phyloP scores from a whole-genome alignment of 2,888 invertebrate genomes.

The Laspeyria flexula region DNA sequence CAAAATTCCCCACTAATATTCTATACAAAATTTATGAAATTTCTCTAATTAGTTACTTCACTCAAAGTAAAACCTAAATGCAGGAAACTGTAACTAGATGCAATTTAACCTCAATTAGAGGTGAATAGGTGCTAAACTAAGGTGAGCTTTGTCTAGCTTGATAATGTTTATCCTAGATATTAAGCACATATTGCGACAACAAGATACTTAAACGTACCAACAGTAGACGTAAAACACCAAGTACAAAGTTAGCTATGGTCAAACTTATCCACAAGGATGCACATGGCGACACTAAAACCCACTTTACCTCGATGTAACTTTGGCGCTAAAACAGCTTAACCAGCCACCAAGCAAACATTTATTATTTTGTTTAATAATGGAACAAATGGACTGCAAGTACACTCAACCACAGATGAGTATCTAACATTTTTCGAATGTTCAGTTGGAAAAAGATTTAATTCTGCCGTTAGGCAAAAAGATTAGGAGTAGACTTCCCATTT shows the following conservation, averaged over 20 bases:
- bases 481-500: no score
- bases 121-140: slow-evolving; percentile 12
- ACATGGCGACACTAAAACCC: slow-evolving; percentile 71
- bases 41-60: slow-evolving; percentile 26
- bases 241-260: slow-evolving; percentile 73
- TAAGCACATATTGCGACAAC: slow-evolving; percentile 43
- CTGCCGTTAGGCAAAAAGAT: no score
- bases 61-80: slow-evolving; percentile 11
- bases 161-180: slow-evolving; percentile 21
- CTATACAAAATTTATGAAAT: slow-evolving; percentile 24
- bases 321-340: slow-evolving; percentile 63
- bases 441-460: no score
- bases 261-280: slow-evolving; percentile 72
- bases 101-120: slow-evolving; percentile 33
- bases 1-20: slow-evolving; percentile 25
- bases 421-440: background rate
- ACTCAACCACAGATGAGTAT: background rate
- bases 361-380: slow-evolving; percentile 57
- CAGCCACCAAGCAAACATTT: slow-evolving; percentile 57
- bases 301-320: slow-evolving; percentile 71
- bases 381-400: slow-evolving; percentile 26
- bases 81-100: slow-evolving; percentile 2
- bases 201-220: slow-evolving; percentile 49
- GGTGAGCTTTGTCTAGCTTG: slow-evolving; percentile 6
- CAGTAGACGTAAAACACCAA: slow-evolving; percentile 59